Base-by-base conservation (phyloP, 1,140 invertebrate genomes). In the Platorchestia sp. region DNA sequence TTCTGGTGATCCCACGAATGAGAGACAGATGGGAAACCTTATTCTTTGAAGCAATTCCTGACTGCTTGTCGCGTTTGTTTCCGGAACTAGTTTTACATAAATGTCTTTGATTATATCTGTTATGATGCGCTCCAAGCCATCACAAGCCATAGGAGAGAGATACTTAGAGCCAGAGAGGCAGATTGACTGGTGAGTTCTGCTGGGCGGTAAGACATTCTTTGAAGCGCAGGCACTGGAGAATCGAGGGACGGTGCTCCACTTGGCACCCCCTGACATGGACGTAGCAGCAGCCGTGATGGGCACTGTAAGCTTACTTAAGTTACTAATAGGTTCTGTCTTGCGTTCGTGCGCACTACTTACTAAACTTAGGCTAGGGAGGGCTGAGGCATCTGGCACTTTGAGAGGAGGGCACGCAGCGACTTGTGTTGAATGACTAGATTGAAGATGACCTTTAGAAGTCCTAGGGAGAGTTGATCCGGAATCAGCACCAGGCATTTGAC, bases 231-330 rank as follows among this genome's bases (percentile, higher is more conserved):
- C 91, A 93, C 43, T 93, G 16, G 91, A 45, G 40, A 93, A 93
- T n/a, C 91, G 91, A 44, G 91, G 91, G 43, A 93, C 91, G 44
- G 91, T 93, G 91, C 91, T 93, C 91, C 91, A 93, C 40, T 93
- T 93, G 45, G 91, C 43, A 36, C 91, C 45, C 45, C 43, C 91
- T 1, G 43, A 22, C 45, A 45, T 93, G n/a, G 91, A 47, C 44
- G 91, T 41, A 41, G 5, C 47, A 44, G 47, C 91, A 14, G 91
- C 45, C 6, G 91, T 93, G 44, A 93, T 6, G 44, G 91, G 91
- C 19, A 44, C 91, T 36, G 7, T 44, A 16, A 44, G 45, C 40
- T 45, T 44, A 40, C 91, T 93, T 42, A 89, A 42, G 40, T 40
- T n/a, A 93, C 36, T 44, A 89, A 42, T 7, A 93, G 44, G 91